Percentiles rank a stretch among this genome's conserved stretches.
Evolutionary conservation across 2,797 vertebrate species (phyloP).

Genomic region (Sebastes dallii): DNA sequence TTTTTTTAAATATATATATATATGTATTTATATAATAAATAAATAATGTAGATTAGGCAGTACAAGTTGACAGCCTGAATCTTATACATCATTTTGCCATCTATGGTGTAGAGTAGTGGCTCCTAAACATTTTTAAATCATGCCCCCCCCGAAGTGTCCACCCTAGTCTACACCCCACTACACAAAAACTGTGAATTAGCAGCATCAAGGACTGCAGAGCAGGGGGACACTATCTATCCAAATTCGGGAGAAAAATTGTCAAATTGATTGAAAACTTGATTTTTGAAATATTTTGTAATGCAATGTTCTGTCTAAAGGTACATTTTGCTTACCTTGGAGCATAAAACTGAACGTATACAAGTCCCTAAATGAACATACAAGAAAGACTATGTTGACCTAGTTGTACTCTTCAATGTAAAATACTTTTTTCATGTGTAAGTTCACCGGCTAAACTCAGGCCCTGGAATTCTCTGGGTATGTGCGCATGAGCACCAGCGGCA

Average conservation of each 20-base stretch:
- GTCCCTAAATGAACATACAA: neutral
- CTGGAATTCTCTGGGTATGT: neutral
- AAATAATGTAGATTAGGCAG: no score
- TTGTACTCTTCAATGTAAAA: neutral
- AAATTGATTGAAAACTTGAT: neutral
- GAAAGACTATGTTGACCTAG: neutral
- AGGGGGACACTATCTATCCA: neutral
- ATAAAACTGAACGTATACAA: neutral
- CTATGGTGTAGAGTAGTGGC: no score
- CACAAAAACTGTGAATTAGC: neutral
- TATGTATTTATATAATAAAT: no score
- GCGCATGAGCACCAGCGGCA: neutral
- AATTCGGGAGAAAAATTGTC: neutral
- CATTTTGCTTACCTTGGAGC: neutral
- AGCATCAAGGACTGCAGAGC: neutral
- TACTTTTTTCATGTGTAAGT: neutral
- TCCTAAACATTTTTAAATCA: neutral
- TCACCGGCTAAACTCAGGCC: neutral
- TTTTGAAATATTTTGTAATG: neutral
- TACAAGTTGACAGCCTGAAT: neutral
- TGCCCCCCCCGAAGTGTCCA: neutral
- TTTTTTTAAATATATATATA: no score
- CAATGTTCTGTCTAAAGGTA: no score
- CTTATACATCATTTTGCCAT: no score
- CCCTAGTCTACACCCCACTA: neutral